A percentile compares a stretch with the other conserved stretches of the same genome.
Evolutionary conservation across 2,113 vertebrate genomes (phyloP).

Genomic region (Platysternon megacephalum): DNA sequence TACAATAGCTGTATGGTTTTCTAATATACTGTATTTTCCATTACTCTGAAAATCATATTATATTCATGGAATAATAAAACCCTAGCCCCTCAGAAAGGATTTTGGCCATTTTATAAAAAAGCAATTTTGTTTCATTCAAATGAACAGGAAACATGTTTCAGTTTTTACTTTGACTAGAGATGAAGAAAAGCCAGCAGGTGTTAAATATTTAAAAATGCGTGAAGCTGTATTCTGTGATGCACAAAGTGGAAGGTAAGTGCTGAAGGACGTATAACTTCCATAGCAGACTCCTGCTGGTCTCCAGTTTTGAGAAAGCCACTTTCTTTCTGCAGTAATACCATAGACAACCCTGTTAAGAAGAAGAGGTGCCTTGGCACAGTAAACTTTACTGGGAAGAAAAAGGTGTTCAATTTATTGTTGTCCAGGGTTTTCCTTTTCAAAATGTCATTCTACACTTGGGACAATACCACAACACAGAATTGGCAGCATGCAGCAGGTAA

Average conservation of each 20-base stretch:
- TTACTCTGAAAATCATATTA: not conserved
- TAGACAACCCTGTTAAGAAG: rapidly evolving
- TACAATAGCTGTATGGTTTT: not conserved
- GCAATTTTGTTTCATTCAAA: not conserved
- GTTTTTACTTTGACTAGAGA: rapidly evolving
- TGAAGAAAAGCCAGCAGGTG: not conserved
- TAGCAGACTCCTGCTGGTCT: not conserved
- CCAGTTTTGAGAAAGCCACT: not conserved
- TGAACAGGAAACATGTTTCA: rapidly evolving
- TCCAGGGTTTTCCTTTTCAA: not conserved
- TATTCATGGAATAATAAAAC: not conserved
- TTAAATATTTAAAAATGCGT: not conserved
- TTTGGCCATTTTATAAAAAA: not conserved
- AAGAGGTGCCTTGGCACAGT: not conserved
- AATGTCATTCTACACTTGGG: not conserved
- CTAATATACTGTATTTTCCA: not conserved
- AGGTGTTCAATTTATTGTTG: not conserved
- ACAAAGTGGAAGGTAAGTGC: not conserved
- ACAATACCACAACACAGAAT: not conserved
- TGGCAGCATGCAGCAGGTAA: not conserved
- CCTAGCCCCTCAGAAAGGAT: not conserved
- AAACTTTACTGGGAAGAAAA: not conserved
- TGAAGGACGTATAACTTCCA: not conserved
- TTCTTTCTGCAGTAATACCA: not conserved
- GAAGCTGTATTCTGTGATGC: not conserved